These are phyloP conservation scores for human DNA, from an alignment of 2,113 vertebrate genomes.

Conservation along the genomic window DNA sequence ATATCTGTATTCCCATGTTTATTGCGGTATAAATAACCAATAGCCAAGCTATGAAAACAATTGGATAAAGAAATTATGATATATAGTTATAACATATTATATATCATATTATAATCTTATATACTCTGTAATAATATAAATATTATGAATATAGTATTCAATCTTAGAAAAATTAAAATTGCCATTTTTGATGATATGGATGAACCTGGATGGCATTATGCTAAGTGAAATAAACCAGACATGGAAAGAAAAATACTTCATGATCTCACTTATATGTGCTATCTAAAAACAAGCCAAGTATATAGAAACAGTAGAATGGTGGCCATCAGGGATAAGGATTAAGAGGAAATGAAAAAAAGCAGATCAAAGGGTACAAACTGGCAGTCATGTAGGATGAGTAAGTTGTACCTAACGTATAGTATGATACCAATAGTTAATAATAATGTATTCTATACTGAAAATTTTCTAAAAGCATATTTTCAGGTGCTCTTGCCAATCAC, in stretches of 20 bases:
- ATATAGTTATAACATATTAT: background rate
- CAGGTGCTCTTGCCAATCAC: background rate
- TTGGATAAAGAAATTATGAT: background rate
- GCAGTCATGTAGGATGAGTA: background rate
- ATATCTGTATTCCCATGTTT: background rate
- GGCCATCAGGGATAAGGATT: accelerated
- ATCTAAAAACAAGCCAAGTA: background rate
- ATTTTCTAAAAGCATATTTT: background rate
- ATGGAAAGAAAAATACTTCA: background rate
- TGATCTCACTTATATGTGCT: background rate
- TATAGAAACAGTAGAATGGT: too few relatives aligned
- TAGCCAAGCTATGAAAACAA: background rate
- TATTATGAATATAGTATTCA: background rate
- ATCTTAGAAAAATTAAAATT: background rate
- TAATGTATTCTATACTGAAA: background rate
- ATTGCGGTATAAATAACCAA: background rate
- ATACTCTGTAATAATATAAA: background rate
- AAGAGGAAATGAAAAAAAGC: background rate
- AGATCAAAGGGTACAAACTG: background rate
- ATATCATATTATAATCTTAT: too few relatives aligned
- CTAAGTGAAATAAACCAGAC: background rate
- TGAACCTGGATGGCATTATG: background rate
- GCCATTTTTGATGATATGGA: background rate
- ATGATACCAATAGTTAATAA: background rate
- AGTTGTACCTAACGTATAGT: too few relatives aligned